Conservation (phyloP, 2,888 invertebrate species). For the Phaonia tiefii region DNA sequence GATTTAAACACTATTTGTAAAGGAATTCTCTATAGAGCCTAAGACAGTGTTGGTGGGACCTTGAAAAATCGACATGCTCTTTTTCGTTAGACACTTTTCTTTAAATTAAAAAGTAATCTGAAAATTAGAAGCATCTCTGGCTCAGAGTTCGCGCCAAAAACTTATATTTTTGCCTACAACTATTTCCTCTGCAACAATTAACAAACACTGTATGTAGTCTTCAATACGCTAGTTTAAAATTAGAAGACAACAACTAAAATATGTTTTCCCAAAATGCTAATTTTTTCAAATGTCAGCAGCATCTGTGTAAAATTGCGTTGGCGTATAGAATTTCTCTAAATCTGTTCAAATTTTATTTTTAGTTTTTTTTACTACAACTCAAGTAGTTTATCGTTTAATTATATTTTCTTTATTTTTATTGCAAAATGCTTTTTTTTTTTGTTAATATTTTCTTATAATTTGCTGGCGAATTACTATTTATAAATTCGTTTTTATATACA, state of each 20-base stretch:
- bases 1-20: too few species aligned
- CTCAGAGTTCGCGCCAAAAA: too few species aligned
- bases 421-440: constrained; percentile 1
- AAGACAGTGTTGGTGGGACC: too few species aligned
- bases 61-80: too few species aligned
- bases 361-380: constrained; percentile 20
- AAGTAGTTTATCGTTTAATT: constrained; percentile 33
- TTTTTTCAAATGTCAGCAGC: constrained; percentile 18
- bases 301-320: constrained; percentile 36
- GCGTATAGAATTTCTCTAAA: constrained; percentile 13
- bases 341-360: neutral
- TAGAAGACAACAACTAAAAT: too few species aligned
- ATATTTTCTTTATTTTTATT: constrained; percentile 16
- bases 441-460: constrained; percentile 36
- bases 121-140: too few species aligned
- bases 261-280: neutral
- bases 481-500: constrained; percentile 30
- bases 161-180: too few species aligned
- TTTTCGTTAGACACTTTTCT: too few species aligned
- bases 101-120: too few species aligned
- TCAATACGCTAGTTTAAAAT: constrained; percentile 35
- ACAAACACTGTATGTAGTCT: too few species aligned
- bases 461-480: constrained; percentile 49
- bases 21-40: too few species aligned
- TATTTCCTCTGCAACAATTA: too few species aligned